phyloP scores from a whole-genome alignment of 2,113 vertebrate species.

The Poeciliopsis turrubarensis region DNA sequence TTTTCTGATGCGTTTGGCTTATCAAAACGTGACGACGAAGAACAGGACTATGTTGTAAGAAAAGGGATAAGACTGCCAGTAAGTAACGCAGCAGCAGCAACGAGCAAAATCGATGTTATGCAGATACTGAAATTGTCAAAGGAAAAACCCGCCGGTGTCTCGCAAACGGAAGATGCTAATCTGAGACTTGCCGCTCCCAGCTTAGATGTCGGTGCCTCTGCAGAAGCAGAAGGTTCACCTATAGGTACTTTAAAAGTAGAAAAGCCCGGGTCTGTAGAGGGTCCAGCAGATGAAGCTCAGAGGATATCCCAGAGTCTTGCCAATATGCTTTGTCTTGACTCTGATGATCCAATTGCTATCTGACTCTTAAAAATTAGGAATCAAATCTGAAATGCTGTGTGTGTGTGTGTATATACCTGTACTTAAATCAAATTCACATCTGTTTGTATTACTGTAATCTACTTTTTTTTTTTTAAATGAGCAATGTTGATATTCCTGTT shows the following conservation, averaged over 20 bases:
- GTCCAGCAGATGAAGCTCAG: conserved; percentile 47
- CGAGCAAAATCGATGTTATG: conserved; percentile 65
- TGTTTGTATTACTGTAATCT: conserved; percentile 12
- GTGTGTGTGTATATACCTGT: conserved; percentile 33
- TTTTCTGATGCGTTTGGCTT: conserved; percentile 9
- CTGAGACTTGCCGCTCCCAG: conserved; percentile 25
- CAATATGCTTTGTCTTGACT: conserved; percentile 77
- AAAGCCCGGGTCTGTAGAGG: conserved; percentile 47
- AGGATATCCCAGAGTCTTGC: conserved; percentile 70
- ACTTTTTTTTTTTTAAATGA: conserved; percentile 20
- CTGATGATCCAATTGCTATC: conserved; percentile 29
- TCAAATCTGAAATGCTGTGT: conserved; percentile 32
- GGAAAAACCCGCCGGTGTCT: conserved; percentile 28
- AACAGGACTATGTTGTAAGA: conserved; percentile 58
- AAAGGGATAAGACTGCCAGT: conserved; percentile 62
- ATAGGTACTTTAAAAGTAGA: conserved; percentile 75
- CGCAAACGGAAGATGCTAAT: conserved; percentile 21
- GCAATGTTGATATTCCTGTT: conserved; percentile 58
- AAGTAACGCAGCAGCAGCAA: conserved; percentile 24
- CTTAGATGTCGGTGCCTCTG: conserved; percentile 11
- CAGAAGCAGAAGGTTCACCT: conserved; percentile 33
- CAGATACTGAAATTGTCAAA: conserved; percentile 70
- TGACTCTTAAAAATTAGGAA: conserved; percentile 28
- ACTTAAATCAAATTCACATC: conserved; percentile 10
- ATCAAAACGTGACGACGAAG: conserved; percentile 38